Base-by-base conservation (phyloP, 2,113 vertebrate species). In the Smithornis capensis region DNA sequence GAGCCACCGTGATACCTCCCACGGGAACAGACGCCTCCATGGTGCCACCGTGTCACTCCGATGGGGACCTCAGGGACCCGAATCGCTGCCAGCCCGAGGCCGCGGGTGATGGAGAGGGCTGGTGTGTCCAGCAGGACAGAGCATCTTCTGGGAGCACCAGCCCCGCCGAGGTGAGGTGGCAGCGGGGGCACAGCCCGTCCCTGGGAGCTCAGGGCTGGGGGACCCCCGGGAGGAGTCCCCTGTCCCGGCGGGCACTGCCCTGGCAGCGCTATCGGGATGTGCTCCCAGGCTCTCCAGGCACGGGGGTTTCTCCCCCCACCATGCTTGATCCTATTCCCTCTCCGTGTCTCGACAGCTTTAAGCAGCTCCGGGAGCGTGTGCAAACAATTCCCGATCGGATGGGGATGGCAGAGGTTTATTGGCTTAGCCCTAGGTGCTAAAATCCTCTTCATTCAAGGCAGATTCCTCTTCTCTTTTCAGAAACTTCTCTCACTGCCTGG, bases 401-500 rank as follows among this genome's bases (percentile, higher is more conserved):
- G 79, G 83, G 78, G 93, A 76, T 4, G 78, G 89, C 89, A 11
- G 93, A 80, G 89, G 68, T 92, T 91, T 93, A 52, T 96, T 94
- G 90, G 94, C 87, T 97, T 52, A 96, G 92, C 93, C 79, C 85
- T 31, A 96, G 95, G 95, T 96, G 95, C 95, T 95, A 97, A 96
- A 97, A 97, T 96, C 93, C 95, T 95, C 85, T 77, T 91, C 73
- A 16, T 62, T 94, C 93, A 83, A 59, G 64, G 92, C 92, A 81
- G 83, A 93, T 93, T 95, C 94, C 88, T 94, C 85, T 89, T 91
- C 80, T 82, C 83, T 81, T 47, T 44, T 90, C 94, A 83, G 75
- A 73, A 94, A 77, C 42, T 62, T 77, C 82, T 90, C 74, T 79
- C 55, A 4, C 67, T 68, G 85, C 52, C 74, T 14, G 45, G 22